Evolutionary conservation across 2,113 vertebrate genomes (phyloP), one percentile per base, ranked within the genome.

Genomic region (Entelurus aequoreus): DNA sequence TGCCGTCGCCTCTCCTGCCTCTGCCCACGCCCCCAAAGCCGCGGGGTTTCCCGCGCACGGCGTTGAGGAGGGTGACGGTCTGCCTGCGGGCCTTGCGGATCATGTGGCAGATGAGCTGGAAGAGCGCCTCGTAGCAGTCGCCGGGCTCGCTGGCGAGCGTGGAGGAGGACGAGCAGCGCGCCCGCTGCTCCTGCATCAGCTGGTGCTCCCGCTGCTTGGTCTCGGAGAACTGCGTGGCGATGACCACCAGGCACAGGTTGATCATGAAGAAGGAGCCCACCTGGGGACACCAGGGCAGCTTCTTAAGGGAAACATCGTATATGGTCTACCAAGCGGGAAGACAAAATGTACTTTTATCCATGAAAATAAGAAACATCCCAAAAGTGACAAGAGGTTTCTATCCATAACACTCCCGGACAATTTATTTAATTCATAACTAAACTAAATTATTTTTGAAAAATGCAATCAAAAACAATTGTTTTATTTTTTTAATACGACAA

Each of bases 241-340:
- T 98, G 80, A 99, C 96, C 76, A 98, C 95, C 72, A 99, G 92
- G 92, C 96, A 99, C 81, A 99, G 91, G 87, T 99, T 99, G 78
- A 93, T 92, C 92, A 93, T 93, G 79, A 93, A 93, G 82, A 92
- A 93, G 12, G 92, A 93, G 59, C 94, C 94, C 47, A 95, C 84
- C 94, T 94, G 42, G 42, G 42, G 11, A 46, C 28, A 28, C 3
- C 28, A 28, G 28, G 28, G 28, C 28, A 28, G 28, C 28, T 28
- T 28, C 28, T 28, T 28, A 28, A 28, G 28, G 28, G 28, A 28
- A 28, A 28, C 28, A 28, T 2, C 28, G 4, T 28, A 28, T 28
- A 28, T 28, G 28, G 28, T 28, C 28, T 3, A 28, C 28, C 28
- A 28, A 28, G 28, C 28, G 4, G 28, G 28, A 28, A 28, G 28